A percentile compares a stretch with the other conserved stretches of the same genome.
Evolutionary conservation across 2,888 invertebrate genomes (phyloP).

Genomic region (Drosophila kanekoi): DNA sequence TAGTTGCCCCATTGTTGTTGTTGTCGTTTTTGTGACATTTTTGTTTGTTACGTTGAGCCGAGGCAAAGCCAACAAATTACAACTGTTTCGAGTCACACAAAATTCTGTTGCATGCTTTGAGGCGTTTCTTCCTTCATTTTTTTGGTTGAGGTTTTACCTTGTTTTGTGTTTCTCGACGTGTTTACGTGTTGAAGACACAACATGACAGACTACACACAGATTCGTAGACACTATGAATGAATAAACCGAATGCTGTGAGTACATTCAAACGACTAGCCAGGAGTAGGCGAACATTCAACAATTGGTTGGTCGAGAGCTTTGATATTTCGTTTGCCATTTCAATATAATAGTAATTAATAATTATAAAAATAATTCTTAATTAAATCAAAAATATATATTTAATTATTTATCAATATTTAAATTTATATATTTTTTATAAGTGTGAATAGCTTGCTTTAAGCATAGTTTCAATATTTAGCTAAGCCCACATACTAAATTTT

Average conservation of each 20-base stretch:
- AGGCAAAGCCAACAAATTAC: slow-evolving; percentile 51
- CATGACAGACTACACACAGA: slow-evolving; percentile 36
- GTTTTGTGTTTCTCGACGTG: slow-evolving; percentile 38
- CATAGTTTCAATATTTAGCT: too few relatives aligned
- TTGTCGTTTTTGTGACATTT: slow-evolving; percentile 41
- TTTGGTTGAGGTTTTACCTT: slow-evolving; percentile 15
- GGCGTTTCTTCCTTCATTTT: slow-evolving; percentile 23
- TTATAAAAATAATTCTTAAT: not conserved
- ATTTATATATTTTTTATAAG: too few relatives aligned
- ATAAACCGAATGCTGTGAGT: not conserved
- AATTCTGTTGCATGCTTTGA: slow-evolving; percentile 59
- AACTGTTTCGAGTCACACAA: slow-evolving; percentile 39
- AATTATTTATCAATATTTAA: not conserved
- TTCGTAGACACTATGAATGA: not conserved
- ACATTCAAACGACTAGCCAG: not conserved
- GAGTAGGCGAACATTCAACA: not conserved
- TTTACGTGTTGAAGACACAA: slow-evolving; percentile 40
- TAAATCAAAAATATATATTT: not conserved
- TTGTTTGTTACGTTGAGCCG: slow-evolving; percentile 45
- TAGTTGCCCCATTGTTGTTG: slow-evolving; percentile 29
- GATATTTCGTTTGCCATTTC: not conserved
- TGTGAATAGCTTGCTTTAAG: too few relatives aligned
- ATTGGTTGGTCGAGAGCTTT: not conserved
- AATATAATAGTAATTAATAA: too few relatives aligned
- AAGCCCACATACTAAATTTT: too few relatives aligned